Conservation (phyloP, 2,888 invertebrate genomes). For the Oxystoma pomonae region DNA sequence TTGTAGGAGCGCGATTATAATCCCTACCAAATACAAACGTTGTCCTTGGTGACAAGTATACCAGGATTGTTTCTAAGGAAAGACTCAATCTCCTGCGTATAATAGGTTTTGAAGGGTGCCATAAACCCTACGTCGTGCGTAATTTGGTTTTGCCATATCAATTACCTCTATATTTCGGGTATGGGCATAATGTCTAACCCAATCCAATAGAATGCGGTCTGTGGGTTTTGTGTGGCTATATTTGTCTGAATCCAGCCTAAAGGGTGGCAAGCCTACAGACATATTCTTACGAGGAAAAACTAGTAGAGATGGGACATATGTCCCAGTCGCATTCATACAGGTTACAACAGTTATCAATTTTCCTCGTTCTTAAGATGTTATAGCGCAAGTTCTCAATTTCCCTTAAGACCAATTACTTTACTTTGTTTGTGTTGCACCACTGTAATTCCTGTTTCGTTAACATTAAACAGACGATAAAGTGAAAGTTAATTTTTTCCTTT, state of each 20-base stretch:
- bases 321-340: slow-evolving; percentile 34
- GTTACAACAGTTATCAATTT: slow-evolving; percentile 36
- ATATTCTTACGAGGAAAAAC: slow-evolving; percentile 40
- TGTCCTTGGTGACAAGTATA: too few species aligned
- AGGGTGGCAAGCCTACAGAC: slow-evolving; percentile 24
- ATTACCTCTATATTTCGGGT: slow-evolving; percentile 21
- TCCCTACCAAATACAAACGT: too few species aligned
- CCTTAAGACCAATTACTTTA: slow-evolving; percentile 28
- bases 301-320: slow-evolving; percentile 37
- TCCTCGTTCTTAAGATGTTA: slow-evolving; percentile 39
- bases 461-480: slow-evolving; percentile 18
- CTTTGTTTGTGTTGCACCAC: background rate
- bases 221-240: slow-evolving; percentile 18
- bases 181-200: slow-evolving; percentile 19
- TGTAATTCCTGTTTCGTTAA: background rate
- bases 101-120: slow-evolving; percentile 21
- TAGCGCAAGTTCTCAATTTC: slow-evolving; percentile 35
- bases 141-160: too few species aligned
- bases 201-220: slow-evolving; percentile 23
- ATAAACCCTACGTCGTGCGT: slow-evolving; percentile 17
- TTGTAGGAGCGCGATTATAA: too few species aligned
- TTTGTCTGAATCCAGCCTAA: slow-evolving; percentile 26
- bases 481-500: slow-evolving; percentile 15
- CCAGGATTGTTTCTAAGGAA: too few species aligned
- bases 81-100: too few species aligned